Conservation (phyloP, 2,113 vertebrate species). For the Ammodytes dubius region DNA sequence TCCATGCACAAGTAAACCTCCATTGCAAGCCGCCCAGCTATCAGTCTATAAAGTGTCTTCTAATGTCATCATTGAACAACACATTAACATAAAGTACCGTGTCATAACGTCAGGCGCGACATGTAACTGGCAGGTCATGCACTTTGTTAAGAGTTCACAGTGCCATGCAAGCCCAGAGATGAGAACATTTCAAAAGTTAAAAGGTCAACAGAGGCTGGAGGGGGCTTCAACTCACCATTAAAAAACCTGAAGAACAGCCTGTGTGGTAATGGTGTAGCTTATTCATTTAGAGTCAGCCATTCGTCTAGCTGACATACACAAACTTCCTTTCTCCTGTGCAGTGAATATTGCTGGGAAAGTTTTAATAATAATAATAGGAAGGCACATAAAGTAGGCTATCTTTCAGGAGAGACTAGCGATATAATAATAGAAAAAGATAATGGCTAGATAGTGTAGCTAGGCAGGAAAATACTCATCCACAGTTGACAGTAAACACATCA, state of each 20-base stretch:
- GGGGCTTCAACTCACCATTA: background rate
- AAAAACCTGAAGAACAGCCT: constrained; percentile 23
- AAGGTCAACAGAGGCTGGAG: constrained; percentile 8
- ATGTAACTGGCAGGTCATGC: constrained; percentile 21
- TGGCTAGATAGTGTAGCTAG: constrained; percentile 2
- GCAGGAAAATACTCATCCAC: constrained; percentile 31
- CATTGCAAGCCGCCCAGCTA: background rate
- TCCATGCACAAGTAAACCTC: constrained; percentile 24
- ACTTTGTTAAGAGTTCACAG: constrained; percentile 45
- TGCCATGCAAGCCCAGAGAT: constrained; percentile 13
- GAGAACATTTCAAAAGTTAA: constrained; percentile 13
- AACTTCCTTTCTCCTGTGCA: constrained; percentile 4
- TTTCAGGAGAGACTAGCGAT: constrained; percentile 10
- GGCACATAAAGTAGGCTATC: constrained; percentile 38
- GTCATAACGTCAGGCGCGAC: constrained; percentile 8
- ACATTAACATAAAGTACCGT: constrained; percentile 7
- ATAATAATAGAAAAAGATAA: background rate
- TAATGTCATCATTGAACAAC: background rate
- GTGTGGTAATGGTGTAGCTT: constrained; percentile 22
- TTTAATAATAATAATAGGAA: constrained; percentile 34
- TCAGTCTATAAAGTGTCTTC: constrained; percentile 8
- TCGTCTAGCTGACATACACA: background rate
- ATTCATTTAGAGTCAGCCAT: background rate
- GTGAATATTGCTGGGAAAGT: constrained; percentile 17
- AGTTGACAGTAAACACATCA: constrained; percentile 21